phyloP scores from a whole-genome alignment of 2,888 invertebrate species.

The Pterobdella sp. region DNA sequence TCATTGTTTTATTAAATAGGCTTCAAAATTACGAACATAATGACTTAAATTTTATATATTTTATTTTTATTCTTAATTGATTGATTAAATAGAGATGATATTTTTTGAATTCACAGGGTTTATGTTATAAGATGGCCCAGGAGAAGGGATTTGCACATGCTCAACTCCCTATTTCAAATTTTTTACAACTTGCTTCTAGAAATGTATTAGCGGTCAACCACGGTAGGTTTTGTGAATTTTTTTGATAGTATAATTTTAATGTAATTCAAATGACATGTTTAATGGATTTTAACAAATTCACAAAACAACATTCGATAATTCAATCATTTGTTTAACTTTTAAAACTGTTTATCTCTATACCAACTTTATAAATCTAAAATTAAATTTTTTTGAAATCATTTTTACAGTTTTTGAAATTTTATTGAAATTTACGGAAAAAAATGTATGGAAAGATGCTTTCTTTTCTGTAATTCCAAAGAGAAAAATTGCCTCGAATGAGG shows the following conservation, averaged over 20 bases:
- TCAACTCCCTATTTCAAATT: slow-evolving; percentile 77
- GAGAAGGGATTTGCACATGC: slow-evolving; percentile 68
- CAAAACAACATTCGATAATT: no score
- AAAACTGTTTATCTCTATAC: not conserved
- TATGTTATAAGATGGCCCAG: slow-evolving; percentile 72
- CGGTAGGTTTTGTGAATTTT: slow-evolving; percentile 51
- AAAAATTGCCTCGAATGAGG: slow-evolving; percentile 38
- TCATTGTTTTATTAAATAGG: not conserved
- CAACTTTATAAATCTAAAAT: no score
- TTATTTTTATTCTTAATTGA: not conserved
- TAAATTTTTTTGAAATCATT: not conserved
- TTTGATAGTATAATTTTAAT: not conserved
- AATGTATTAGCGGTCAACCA: slow-evolving; percentile 92
- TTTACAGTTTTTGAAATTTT: slow-evolving; percentile 54
- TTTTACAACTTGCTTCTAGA: slow-evolving; percentile 80
- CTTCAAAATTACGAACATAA: not conserved
- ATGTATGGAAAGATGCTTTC: slow-evolving; percentile 52
- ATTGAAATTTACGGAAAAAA: slow-evolving; percentile 48
- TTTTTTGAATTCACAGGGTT: slow-evolving; percentile 57
- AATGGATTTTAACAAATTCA: no score
- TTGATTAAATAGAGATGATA: not conserved
- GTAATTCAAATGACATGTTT: no score
- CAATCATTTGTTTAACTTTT: no score
- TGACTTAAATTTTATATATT: not conserved
- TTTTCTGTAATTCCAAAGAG: slow-evolving; percentile 49